phyloP scores from a whole-genome alignment of 2,797 vertebrate genomes.

The Hyperoplus immaculatus region DNA sequence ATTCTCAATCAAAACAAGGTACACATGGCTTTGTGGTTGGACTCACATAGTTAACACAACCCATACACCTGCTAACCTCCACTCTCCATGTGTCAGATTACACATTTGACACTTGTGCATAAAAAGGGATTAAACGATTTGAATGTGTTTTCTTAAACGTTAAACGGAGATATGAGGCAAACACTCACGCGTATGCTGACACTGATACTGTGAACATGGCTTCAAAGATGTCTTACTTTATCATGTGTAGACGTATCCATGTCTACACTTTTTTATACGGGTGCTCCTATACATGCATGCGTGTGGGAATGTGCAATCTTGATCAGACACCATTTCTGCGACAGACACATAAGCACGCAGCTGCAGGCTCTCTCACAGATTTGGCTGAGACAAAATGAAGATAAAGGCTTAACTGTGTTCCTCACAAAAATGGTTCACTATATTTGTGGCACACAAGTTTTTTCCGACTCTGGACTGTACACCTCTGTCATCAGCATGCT shows the following conservation, averaged over 20 bases:
- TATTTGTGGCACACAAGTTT: background rate
- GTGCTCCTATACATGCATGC: background rate
- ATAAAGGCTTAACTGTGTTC: slow-evolving; percentile 12
- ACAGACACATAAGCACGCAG: slow-evolving; percentile 11
- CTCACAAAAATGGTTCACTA: background rate
- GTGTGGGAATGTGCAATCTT: background rate
- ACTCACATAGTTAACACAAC: background rate
- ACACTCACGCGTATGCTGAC: background rate
- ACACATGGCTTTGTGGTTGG: background rate
- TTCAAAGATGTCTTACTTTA: background rate
- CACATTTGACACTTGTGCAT: too few relatives aligned
- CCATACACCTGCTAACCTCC: too few relatives aligned
- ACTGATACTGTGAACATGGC: background rate
- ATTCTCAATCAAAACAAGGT: background rate
- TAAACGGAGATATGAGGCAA: too few relatives aligned
- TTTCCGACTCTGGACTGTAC: background rate
- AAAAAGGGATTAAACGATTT: too few relatives aligned
- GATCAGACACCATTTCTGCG: background rate
- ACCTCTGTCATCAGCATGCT: slow-evolving; percentile 29
- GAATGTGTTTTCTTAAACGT: too few relatives aligned
- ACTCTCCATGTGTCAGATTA: background rate
- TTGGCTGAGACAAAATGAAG: slow-evolving; percentile 38
- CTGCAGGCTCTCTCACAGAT: background rate
- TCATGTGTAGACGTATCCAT: background rate
- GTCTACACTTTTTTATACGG: background rate